Evolutionary conservation across 2,888 invertebrate genomes (phyloP).

Genomic region (Enchytraeus crypticus): DNA sequence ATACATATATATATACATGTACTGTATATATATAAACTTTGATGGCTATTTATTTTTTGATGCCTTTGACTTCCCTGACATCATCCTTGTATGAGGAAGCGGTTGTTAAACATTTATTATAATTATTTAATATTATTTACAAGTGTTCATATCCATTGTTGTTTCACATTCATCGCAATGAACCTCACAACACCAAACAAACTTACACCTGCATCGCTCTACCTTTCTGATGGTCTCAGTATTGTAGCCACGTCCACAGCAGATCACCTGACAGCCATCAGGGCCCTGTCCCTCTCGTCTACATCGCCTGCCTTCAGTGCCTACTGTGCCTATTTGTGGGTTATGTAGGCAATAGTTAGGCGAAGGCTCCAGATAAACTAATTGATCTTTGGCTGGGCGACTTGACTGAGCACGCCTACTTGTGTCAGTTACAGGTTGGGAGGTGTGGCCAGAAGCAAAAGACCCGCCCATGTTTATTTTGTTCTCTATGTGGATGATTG

Average conservation of each 20-base stretch:
- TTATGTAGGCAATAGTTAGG: neutral
- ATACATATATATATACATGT: no score
- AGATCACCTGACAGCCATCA: constrained; percentile 57
- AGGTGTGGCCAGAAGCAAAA: no score
- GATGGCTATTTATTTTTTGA: no score
- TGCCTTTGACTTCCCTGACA: no score
- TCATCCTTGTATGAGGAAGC: no score
- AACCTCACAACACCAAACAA: constrained; percentile 12
- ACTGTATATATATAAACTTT: no score
- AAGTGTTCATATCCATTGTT: constrained; percentile 1
- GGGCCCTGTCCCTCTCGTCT: neutral
- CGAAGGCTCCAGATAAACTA: neutral
- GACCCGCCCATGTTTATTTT: no score
- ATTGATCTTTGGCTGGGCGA: neutral
- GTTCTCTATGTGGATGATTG: no score
- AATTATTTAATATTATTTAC: no score
- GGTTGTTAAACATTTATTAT: no score
- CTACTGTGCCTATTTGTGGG: neutral
- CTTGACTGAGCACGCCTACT: no score
- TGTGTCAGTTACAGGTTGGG: no score
- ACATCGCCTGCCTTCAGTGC: constrained; percentile 1
- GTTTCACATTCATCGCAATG: constrained; percentile 6
- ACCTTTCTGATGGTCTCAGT: neutral
- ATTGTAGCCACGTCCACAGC: constrained; percentile 51
- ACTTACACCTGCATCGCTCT: constrained; percentile 11